phyloP scores from a whole-genome alignment of 2,797 vertebrate species.

The Anguilla megastoma region DNA sequence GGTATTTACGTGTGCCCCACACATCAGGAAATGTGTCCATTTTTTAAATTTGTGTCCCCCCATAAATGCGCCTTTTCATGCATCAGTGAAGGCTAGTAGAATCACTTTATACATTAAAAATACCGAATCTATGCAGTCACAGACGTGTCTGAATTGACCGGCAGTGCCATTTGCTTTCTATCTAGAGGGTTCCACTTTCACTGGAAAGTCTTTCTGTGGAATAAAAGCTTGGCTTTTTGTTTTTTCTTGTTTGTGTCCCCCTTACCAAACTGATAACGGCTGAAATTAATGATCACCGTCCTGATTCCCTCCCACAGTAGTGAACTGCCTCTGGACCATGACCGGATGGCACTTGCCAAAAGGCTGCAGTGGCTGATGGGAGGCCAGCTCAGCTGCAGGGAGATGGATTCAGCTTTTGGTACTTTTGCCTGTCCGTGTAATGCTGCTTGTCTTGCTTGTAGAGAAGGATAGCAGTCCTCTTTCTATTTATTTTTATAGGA shows the following conservation, averaged over 20 bases:
- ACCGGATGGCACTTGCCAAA: not conserved
- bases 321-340: not conserved
- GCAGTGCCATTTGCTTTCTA: not conserved
- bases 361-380: not conserved
- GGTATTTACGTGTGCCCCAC: too few relatives aligned
- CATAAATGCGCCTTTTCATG: too few relatives aligned
- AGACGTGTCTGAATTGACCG: too few relatives aligned
- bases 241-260: not conserved
- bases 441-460: not conserved
- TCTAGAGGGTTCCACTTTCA: not conserved
- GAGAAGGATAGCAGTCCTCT: not conserved
- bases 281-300: not conserved
- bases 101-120: too few relatives aligned
- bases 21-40: too few relatives aligned
- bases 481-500: not conserved
- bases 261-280: not conserved
- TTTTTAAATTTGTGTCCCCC: too few relatives aligned
- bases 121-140: too few relatives aligned
- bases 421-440: not conserved
- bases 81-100: too few relatives aligned
- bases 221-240: not conserved
- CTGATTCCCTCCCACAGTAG: not conserved
- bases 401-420: not conserved
- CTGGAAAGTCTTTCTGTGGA: not conserved
- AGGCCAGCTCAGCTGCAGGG: not conserved